phyloP scores from a whole-genome alignment of 2,888 invertebrate genomes.

The Eupithecia inturbata region DNA sequence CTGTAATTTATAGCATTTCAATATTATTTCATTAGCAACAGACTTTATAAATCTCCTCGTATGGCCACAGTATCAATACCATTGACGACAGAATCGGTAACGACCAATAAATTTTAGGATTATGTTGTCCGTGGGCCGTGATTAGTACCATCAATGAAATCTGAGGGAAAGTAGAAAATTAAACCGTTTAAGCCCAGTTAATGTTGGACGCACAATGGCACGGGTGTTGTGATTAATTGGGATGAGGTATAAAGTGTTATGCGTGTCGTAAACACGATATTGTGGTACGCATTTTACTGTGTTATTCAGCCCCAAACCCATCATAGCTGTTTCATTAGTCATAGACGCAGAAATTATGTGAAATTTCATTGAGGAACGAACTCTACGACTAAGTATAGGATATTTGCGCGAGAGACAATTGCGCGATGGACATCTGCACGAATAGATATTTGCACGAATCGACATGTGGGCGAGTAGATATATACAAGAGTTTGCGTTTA shows the following conservation, averaged over 20 bases:
- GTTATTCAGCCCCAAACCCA: neutral
- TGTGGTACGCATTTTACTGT: slow-evolving; percentile 9
- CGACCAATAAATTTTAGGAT: slow-evolving; percentile 81
- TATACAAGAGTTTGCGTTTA: too few relatives aligned
- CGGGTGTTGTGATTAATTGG: slow-evolving; percentile 65
- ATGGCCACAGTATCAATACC: slow-evolving; percentile 66
- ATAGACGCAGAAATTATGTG: neutral
- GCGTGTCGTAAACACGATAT: slow-evolving; percentile 49
- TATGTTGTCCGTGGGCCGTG: slow-evolving; percentile 78
- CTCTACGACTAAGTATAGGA: neutral
- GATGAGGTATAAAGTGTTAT: slow-evolving; percentile 50
- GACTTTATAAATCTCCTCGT: slow-evolving; percentile 72
- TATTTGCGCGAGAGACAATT: neutral
- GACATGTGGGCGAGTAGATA: neutral
- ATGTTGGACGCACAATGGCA: slow-evolving; percentile 68
- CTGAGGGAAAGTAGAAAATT: slow-evolving; percentile 79
- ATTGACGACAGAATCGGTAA: slow-evolving; percentile 74
- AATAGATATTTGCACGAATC: neutral
- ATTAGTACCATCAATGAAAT: slow-evolving; percentile 75
- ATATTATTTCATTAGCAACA: slow-evolving; percentile 80
- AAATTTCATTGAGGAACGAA: neutral
- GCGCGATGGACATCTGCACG: neutral
- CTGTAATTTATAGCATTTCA: slow-evolving; percentile 74
- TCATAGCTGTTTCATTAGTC: slow-evolving; percentile 5
- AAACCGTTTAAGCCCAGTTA: slow-evolving; percentile 77